Conservation (phyloP, 2,888 invertebrate genomes). For the Pheosia tremula region DNA sequence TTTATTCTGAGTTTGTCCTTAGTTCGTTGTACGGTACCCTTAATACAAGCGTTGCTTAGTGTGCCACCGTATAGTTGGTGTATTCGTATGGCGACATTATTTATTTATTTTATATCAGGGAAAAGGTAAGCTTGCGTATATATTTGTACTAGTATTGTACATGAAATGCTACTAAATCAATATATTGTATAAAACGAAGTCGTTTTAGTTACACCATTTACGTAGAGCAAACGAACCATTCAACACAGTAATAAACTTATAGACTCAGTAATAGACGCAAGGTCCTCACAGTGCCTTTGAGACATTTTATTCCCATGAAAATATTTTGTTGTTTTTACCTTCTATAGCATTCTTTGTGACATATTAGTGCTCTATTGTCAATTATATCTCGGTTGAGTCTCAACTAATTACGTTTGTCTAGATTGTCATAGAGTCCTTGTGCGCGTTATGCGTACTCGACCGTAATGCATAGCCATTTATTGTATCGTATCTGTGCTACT, state of each 20-base stretch:
- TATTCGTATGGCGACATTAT: no score
- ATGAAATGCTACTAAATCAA: no score
- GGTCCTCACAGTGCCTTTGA: constrained; percentile 20
- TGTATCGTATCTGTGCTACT: constrained; percentile 16
- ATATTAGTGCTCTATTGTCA: constrained; percentile 42
- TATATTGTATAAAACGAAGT: no score
- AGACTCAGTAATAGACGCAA: constrained; percentile 5
- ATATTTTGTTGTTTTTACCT: constrained; percentile 40
- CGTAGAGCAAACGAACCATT: constrained; percentile 2
- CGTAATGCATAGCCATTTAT: constrained; percentile 15
- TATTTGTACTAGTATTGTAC: no score
- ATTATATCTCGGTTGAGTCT: constrained; percentile 26
- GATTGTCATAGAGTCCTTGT: constrained; percentile 31
- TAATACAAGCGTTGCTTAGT: no score
- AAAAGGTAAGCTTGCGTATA: no score
- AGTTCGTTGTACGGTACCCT: no score
- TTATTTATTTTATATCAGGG: no score
- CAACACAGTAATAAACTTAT: not conserved
- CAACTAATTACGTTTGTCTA: constrained; percentile 35
- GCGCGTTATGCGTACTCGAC: constrained; percentile 6
- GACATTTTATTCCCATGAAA: constrained; percentile 47
- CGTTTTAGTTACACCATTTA: no score
- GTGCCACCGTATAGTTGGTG: no score
- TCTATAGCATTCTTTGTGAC: constrained; percentile 27
- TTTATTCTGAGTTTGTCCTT: no score